phyloP scores from a whole-genome alignment of 2,113 vertebrate genomes.

The Axis porcinus region DNA sequence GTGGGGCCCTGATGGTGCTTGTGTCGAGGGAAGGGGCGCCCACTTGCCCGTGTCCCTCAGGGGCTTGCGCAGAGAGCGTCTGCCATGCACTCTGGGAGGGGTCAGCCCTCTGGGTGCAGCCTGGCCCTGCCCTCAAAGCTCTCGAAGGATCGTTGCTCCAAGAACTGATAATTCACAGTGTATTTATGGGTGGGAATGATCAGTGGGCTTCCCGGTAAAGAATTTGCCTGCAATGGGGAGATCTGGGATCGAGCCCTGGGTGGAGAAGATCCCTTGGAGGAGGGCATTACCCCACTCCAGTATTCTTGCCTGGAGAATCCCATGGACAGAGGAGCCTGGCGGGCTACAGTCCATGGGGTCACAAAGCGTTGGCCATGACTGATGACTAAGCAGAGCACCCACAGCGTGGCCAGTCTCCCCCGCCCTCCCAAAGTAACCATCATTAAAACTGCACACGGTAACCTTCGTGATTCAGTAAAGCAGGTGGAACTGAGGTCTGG shows the following conservation, averaged over 20 bases:
- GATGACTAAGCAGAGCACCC: neutral
- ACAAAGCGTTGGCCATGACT: neutral
- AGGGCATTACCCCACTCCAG: neutral
- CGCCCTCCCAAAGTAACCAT: fast-evolving
- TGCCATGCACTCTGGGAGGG: neutral
- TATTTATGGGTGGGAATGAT: neutral
- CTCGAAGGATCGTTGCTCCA: neutral
- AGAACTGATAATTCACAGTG: neutral
- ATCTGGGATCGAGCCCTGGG: neutral
- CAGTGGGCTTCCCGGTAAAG: neutral
- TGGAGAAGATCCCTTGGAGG: neutral
- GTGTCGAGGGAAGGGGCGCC: neutral
- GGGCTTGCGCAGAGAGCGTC: neutral
- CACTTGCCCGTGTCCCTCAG: fast-evolving
- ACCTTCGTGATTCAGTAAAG: neutral
- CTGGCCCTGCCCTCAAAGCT: neutral
- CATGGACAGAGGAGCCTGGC: neutral
- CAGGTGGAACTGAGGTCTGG: neutral
- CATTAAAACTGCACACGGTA: fast-evolving
- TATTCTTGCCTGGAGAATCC: neutral
- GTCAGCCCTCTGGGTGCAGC: neutral
- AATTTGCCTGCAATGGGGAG: neutral
- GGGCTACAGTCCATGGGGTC: neutral
- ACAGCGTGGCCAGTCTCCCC: fast-evolving
- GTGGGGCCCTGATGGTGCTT: neutral